A percentile compares a stretch with the other conserved stretches of the same genome.
These are phyloP conservation scores for Holotrichia oblita DNA, from an alignment of 1,140 invertebrate species.

Conservation along the genomic window DNA sequence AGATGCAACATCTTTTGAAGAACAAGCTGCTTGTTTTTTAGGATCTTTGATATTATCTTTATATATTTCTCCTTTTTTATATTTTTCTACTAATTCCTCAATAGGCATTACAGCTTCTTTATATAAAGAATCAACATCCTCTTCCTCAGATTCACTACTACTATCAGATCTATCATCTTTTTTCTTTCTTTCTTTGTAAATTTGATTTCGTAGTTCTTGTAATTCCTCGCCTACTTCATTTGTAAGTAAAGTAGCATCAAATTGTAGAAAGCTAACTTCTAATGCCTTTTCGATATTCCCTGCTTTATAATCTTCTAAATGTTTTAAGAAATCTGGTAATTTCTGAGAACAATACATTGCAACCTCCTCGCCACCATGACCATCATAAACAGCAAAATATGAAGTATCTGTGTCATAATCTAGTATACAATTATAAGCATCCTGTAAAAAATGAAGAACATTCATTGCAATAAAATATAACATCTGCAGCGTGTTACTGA, in stretches of 20 bases:
- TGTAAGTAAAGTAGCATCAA: conserved; percentile 93
- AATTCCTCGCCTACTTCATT: too few species aligned
- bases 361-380: conserved; percentile 95
- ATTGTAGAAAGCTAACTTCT: conserved; percentile 87
- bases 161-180: too few species aligned
- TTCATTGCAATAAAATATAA: background rate
- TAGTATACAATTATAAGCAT: conserved; percentile 93
- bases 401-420: conserved; percentile 85
- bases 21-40: background rate
- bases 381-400: too few species aligned
- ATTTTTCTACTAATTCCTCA: conserved; percentile 77
- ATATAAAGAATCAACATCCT: too few species aligned
- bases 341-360: conserved; percentile 91
- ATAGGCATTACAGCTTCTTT: too few species aligned
- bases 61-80: too few species aligned
- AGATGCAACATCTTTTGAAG: background rate
- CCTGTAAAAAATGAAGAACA: conserved; percentile 68
- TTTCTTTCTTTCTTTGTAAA: too few species aligned
- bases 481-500: background rate
- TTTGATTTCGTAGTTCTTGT: too few species aligned
- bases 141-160: too few species aligned
- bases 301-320: too few species aligned
- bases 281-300: conserved; percentile 80
- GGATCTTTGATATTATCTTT: background rate
- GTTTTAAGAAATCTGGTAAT: too few species aligned